Evolutionary conservation across 2,113 vertebrate species (phyloP).

Genomic region (Origma solitaria): DNA sequence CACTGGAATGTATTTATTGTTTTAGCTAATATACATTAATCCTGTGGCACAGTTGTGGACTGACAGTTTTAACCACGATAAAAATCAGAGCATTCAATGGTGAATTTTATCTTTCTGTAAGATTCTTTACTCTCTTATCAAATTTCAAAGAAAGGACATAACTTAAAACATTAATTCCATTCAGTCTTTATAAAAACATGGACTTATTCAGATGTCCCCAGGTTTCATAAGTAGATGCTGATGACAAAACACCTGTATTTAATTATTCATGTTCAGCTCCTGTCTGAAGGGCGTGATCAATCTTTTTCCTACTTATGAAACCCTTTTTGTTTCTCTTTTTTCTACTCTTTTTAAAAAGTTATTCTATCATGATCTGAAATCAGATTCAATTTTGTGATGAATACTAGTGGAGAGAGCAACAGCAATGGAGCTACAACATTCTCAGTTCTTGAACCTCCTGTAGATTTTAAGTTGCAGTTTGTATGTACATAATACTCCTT

Average conservation of each 20-base stretch:
- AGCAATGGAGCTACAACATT: not conserved
- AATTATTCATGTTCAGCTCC: not conserved
- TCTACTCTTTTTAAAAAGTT: not conserved
- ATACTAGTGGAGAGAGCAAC: not conserved
- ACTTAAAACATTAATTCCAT: not conserved
- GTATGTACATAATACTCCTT: not conserved
- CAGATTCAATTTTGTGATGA: not conserved
- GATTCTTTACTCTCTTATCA: not conserved
- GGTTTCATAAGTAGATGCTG: not conserved
- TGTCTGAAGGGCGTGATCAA: not conserved
- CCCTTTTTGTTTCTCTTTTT: not conserved
- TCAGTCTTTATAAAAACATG: not conserved
- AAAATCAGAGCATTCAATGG: not conserved
- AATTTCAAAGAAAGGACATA: not conserved
- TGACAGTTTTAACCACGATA: not conserved
- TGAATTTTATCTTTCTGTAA: not conserved
- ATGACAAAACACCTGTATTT: not conserved
- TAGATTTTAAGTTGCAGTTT: not conserved
- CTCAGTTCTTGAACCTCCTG: not conserved
- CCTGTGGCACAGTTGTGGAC: not conserved
- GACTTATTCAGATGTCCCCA: not conserved
- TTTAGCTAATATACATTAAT: not conserved
- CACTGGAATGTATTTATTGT: not conserved
- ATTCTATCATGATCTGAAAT: not conserved
- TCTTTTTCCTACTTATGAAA: not conserved